These are phyloP conservation scores for Drosophila erecta DNA, from an alignment of 1,140 invertebrate genomes.

Conservation along the genomic window DNA sequence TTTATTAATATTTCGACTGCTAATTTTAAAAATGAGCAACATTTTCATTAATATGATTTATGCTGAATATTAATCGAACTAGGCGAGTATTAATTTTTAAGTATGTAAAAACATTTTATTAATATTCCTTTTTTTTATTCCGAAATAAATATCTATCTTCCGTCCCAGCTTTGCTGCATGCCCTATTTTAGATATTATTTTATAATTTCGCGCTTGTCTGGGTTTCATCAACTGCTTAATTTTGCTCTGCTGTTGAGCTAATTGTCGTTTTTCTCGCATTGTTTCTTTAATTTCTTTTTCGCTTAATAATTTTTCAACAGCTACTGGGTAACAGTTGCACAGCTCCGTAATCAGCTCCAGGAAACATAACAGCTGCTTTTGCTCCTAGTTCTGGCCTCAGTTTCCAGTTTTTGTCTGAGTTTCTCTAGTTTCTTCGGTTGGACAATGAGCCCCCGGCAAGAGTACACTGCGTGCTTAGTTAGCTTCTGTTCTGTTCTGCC, in stretches of 20 bases:
- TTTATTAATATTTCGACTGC: too few species aligned
- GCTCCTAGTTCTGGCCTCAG: conserved; percentile 1
- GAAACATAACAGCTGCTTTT: conserved; percentile 61
- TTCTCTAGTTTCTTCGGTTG: conserved; percentile 37
- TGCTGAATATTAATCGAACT: too few species aligned
- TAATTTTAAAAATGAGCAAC: too few species aligned
- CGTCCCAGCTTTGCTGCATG: neutral
- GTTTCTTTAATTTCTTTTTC: conserved; percentile 35
- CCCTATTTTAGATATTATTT: conserved; percentile 58
- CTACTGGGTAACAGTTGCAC: conserved; percentile 39
- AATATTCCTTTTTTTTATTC: neutral
- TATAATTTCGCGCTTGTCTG: conserved; percentile 68
- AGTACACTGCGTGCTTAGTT: conserved; percentile 66
- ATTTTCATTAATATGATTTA: too few species aligned
- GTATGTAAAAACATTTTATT: too few species aligned
- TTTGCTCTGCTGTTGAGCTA: conserved; percentile 55
- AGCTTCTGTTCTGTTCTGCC: conserved; percentile 18
- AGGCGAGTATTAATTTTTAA: too few species aligned
- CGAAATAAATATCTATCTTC: too few species aligned
- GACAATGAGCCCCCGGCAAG: conserved; percentile 53
- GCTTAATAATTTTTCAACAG: conserved; percentile 48
- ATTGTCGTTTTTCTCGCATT: conserved; percentile 67
- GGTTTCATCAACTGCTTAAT: conserved; percentile 69
- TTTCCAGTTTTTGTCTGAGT: conserved; percentile 27
- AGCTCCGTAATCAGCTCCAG: conserved; percentile 58